A percentile compares a stretch with the other conserved stretches of the same genome.
phyloP scores from a whole-genome alignment of 2,888 invertebrate species.

The Dascillus cervinus region DNA sequence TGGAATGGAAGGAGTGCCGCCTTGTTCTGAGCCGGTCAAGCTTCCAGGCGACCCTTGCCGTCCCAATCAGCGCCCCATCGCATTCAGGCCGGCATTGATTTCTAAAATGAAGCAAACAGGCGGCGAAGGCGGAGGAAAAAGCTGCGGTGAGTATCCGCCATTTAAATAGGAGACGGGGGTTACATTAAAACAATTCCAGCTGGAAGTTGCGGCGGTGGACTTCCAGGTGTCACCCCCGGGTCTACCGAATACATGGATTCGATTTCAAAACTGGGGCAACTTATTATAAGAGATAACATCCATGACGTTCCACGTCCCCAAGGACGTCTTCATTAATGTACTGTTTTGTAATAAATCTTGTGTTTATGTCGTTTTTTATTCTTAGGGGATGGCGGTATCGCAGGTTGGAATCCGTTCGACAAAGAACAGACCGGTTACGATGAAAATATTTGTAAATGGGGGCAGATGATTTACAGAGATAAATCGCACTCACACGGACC shows the following conservation, averaged over 20 bases:
- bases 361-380: slow-evolving; percentile 6
- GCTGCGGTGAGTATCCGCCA: slow-evolving; percentile 3
- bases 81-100: slow-evolving; percentile 27
- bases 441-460: slow-evolving; percentile 24
- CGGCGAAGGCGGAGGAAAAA: slow-evolving; percentile 21
- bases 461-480: slow-evolving; percentile 27
- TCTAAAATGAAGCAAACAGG: slow-evolving; percentile 39
- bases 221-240: slow-evolving; percentile 22
- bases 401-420: slow-evolving; percentile 29
- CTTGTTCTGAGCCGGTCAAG: slow-evolving; percentile 50
- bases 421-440: slow-evolving; percentile 20
- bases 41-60: slow-evolving; percentile 53
- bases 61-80: slow-evolving; percentile 43
- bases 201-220: slow-evolving; percentile 7
- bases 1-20: slow-evolving; percentile 47
- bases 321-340: no score
- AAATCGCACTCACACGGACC: slow-evolving; percentile 24
- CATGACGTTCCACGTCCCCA: slow-evolving; percentile 33
- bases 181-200: slow-evolving; percentile 1
- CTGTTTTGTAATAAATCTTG: neutral
- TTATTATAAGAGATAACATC: slow-evolving; percentile 53
- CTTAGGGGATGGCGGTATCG: slow-evolving; percentile 17
- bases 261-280: slow-evolving; percentile 52
- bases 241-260: slow-evolving; percentile 57
- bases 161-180: no score